These are phyloP conservation scores for Heliopora coerulea DNA, from an alignment of 92 coral and sea anemone genomes.

Conservation along the genomic window DNA sequence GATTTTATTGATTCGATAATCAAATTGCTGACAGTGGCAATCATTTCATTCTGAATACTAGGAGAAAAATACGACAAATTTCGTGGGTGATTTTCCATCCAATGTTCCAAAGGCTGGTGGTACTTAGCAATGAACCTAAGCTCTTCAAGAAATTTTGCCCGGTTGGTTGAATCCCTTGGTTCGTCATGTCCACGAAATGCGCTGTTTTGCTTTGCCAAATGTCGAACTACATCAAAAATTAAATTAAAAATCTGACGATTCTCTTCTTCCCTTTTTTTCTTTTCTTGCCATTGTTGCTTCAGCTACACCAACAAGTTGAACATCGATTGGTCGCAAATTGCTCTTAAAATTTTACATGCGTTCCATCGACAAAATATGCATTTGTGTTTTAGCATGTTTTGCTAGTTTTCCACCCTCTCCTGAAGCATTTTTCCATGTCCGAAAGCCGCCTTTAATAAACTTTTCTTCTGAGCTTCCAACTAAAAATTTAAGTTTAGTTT, in stretches of 20 bases:
- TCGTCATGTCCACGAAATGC: no score
- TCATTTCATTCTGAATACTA: slow-evolving; percentile 5
- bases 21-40: background rate
- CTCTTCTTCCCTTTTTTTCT: slow-evolving; percentile 39
- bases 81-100: no score
- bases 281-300: slow-evolving; percentile 19
- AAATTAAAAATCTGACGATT: slow-evolving; percentile 36
- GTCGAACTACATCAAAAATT: slow-evolving; percentile 35
- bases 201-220: no score
- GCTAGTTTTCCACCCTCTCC: no score
- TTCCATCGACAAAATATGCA: slow-evolving; percentile 28
- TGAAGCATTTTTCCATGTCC: slow-evolving; percentile 24
- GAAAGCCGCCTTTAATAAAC: slow-evolving; percentile 27
- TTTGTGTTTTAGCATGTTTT: slow-evolving; percentile 2
- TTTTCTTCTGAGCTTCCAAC: slow-evolving; percentile 34
- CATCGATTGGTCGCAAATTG: no score
- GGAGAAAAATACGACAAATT: no score
- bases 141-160: no score
- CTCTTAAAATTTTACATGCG: slow-evolving; percentile 20
- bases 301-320: no score
- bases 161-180: no score
- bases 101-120: no score
- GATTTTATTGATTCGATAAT: slow-evolving; percentile 14
- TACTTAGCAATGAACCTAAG: slow-evolving; percentile 36
- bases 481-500: slow-evolving; percentile 1